Evolutionary conservation across 1,140 invertebrate species (phyloP), one percentile per base, ranked within the genome.

Genomic region (fruit fly (Drosophila melanogaster)): DNA sequence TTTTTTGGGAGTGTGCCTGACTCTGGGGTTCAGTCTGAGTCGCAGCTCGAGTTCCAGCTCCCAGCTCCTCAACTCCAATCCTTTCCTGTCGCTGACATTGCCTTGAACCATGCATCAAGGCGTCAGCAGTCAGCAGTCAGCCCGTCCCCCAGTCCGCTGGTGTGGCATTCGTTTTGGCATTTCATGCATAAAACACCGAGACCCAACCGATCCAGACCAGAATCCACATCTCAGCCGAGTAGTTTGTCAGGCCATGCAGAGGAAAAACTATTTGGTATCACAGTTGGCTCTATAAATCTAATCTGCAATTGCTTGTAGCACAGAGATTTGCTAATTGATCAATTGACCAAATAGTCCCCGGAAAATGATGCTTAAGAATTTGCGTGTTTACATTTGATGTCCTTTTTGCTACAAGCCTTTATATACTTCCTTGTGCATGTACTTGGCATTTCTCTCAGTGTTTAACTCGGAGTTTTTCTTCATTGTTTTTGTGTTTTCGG

Each of bases 91-190:
- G 35, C 37, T 74, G 44, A 75, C 66, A 79, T 73, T 85, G 81
- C 69, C 75, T 79, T 79, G 79, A 87, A 86, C 53, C 84, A 89
- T 83, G 75, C 79, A 89, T 89, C 81, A 86, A 67, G 72, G 81
- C 81, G 77, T 85, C 81, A 80, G 65, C 77, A 77, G 69, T 66
- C 73, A 58, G 71, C 30, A 77, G 69, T 66, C 73, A 58, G 71
- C 30, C 76, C 56, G 74, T 77, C 62, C 33, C 33, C 15, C 62
- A 41, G 64, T 35, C 56, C 26, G 64, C 46, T 61, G 60, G 60
- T 83, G 79, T 69, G 81, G 83, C 79, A 87, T 81, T 76, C 78
- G 72, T 62, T 77, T 69, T 85, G 81, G 62, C 84, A 86, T 85
- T 84, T 79, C 81, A 81, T 81, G 83, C 77, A 77, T 77, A 85